Conservation (phyloP, 64 coral and sea anemone species). For the Anthopleura sola region DNA sequence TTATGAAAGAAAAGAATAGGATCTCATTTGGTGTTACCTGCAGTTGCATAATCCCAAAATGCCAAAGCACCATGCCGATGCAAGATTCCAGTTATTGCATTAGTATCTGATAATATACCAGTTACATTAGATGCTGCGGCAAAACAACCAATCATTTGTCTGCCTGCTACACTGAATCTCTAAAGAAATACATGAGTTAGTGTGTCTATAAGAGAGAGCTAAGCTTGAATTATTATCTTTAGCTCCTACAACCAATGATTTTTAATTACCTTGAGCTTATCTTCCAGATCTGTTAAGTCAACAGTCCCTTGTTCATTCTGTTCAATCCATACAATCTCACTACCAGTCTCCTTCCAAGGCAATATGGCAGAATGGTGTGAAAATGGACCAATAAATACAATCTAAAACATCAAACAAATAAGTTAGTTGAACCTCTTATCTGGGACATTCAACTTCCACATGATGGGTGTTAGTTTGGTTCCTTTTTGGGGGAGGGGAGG, state of each 20-base stretch:
- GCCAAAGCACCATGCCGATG: slow-evolving; percentile 85
- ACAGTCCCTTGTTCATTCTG: slow-evolving; percentile 57
- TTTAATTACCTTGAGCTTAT: slow-evolving; percentile 52
- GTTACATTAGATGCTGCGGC: slow-evolving; percentile 97
- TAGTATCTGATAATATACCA: slow-evolving; percentile 89
- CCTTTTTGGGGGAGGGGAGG: too few relatives aligned
- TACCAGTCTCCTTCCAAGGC: slow-evolving; percentile 91
- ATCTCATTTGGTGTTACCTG: slow-evolving; percentile 40
- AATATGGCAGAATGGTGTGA: slow-evolving; percentile 93
- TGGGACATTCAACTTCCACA: too few relatives aligned
- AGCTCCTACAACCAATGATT: too few relatives aligned
- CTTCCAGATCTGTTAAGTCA: slow-evolving; percentile 53
- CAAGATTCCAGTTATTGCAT: slow-evolving; percentile 57
- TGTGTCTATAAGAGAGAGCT: not conserved
- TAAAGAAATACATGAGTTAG: not conserved
- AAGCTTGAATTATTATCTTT: not conserved
- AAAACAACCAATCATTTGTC: slow-evolving; percentile 91
- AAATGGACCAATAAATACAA: slow-evolving; percentile 97
- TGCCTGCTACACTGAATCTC: not conserved
- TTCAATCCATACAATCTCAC: slow-evolving; percentile 73
- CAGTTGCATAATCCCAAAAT: slow-evolving; percentile 97
- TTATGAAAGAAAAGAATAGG: not conserved
- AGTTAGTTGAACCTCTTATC: not conserved
- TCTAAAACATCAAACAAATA: slow-evolving; percentile 12
- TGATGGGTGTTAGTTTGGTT: too few relatives aligned